Base-by-base conservation (phyloP, 2,797 vertebrate species). In the Moxostoma hubbsi region DNA sequence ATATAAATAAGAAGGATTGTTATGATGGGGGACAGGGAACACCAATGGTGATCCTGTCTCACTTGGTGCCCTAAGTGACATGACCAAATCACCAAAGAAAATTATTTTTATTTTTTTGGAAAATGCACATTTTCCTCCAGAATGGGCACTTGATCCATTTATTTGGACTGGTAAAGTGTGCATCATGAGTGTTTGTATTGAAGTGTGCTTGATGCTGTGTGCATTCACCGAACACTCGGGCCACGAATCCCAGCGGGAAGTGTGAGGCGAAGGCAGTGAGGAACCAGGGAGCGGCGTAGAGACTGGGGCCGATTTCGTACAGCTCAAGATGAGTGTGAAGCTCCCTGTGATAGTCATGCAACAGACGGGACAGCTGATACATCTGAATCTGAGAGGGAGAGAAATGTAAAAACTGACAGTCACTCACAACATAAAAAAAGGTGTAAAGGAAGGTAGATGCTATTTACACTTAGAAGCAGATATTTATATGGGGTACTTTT, bases 201-300 rank as follows among this genome's bases (percentile, higher is more conserved):
- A 69, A 68, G 24, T 49, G 36, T 12, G 15, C 16, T 8, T 61
- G 49, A 18, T 53, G 18, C 53, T 50, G 12, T 88, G 86, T 73
- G 61, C 51, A 87, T 89, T 93, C 90, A 99, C 98, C 97, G 2
- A 99, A 98, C 78, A 99, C 97, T 90, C 98, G 93, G 87, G 97
- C 96, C 54, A 98, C 97, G 9, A 98, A 99, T 64, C 98, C 98
- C 0, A 99, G 93, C 0, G 97, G 97, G 89, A 99, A 99, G 86
- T 99, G 98, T 0, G 98, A 98, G 10, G 97, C 96, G 50, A 99
- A 99, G 87, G 95, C 93, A 0, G 98, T 98, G 87, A 99, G 98
- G 86, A 99, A 99, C 98, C 97, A 99, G 5, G 98, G 97, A 0
- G 98, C 97, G 7, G 98, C 98, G 6, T 99, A 99, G 9, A 99